phyloP scores from a whole-genome alignment of 2,888 invertebrate species.

The Matsumyia berberina region DNA sequence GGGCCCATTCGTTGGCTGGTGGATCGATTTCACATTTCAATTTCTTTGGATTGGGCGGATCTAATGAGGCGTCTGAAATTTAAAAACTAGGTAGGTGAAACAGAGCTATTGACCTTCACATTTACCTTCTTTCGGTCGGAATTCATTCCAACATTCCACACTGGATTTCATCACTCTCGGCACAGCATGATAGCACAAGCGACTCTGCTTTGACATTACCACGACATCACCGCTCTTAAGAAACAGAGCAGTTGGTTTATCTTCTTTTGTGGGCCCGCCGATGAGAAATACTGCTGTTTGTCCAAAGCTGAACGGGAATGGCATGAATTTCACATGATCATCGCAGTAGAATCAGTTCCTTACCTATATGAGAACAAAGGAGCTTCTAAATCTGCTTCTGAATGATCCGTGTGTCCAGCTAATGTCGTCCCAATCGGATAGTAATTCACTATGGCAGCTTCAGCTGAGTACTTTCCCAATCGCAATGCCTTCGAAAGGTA shows the following conservation, averaged over 20 bases:
- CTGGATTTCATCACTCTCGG: slow-evolving; percentile 90
- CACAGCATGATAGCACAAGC: slow-evolving; percentile 96
- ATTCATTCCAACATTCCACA: slow-evolving; percentile 85
- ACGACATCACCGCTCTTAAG: slow-evolving; percentile 95
- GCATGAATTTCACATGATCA: neutral
- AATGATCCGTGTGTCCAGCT: slow-evolving; percentile 97
- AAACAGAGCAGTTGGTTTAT: slow-evolving; percentile 89
- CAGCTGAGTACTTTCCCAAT: slow-evolving; percentile 88
- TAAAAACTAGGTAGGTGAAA: neutral
- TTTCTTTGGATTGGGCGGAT: slow-evolving; percentile 58
- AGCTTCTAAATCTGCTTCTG: slow-evolving; percentile 93
- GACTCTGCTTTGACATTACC: slow-evolving; percentile 93
- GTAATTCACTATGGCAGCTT: slow-evolving; percentile 98
- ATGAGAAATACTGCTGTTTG: slow-evolving; percentile 97
- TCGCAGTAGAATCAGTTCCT: neutral
- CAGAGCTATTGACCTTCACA: slow-evolving; percentile 69
- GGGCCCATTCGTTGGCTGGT: slow-evolving; percentile 37
- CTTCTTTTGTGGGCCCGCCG: slow-evolving; percentile 90
- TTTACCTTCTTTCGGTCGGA: slow-evolving; percentile 78
- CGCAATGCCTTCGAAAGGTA: slow-evolving; percentile 87
- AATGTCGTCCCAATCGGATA: slow-evolving; percentile 97
- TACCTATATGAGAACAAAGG: slow-evolving; percentile 96
- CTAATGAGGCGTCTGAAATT: slow-evolving; percentile 29
- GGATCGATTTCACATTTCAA: slow-evolving; percentile 52
- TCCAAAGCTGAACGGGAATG: slow-evolving; percentile 90